These are phyloP conservation scores for Aphelocoma californica DNA, from an alignment of 2,797 vertebrate species.

Conservation along the genomic window DNA sequence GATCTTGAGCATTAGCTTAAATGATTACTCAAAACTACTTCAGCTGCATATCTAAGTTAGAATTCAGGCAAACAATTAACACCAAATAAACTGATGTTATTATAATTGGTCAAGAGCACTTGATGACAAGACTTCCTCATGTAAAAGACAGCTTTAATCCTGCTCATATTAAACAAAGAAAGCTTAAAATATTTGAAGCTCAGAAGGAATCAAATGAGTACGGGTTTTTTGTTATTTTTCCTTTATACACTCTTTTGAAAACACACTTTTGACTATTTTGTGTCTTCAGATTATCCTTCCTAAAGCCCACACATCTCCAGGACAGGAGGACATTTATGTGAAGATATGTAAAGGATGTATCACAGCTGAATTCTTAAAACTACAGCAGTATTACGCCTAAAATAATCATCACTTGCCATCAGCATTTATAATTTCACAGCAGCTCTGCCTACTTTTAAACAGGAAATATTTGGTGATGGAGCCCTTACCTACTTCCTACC, in stretches of 20 bases:
- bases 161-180: background rate
- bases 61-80: background rate
- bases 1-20: background rate
- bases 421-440: background rate
- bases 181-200: background rate
- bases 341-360: background rate
- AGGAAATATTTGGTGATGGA: background rate
- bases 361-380: background rate
- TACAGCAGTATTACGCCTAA: background rate
- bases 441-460: background rate
- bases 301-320: background rate
- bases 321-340: fast-evolving
- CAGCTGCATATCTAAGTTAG: fast-evolving
- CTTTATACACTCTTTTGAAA: background rate
- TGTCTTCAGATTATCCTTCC: background rate
- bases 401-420: background rate
- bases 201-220: background rate
- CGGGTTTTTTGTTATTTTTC: fast-evolving
- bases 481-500: background rate
- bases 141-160: background rate
- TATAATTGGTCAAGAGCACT: background rate
- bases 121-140: background rate
- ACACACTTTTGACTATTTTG: fast-evolving
- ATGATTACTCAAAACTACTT: background rate
- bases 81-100: background rate